Base-by-base conservation (phyloP, 2,888 invertebrate genomes). In the Cryptosula pallasiana region DNA sequence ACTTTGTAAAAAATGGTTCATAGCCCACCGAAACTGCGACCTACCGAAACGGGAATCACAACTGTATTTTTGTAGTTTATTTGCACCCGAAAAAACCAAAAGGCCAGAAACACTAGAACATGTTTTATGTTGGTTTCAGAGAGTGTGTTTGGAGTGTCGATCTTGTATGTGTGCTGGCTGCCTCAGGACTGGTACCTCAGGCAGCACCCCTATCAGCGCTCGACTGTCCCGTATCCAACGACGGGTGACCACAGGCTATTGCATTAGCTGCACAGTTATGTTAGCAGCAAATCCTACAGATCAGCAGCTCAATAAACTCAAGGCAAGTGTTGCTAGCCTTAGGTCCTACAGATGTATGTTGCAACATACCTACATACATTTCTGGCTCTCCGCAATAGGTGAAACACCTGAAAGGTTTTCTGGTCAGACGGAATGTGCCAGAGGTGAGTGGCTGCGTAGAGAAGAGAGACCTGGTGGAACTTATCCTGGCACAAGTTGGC, bases 381-480 rank as follows among this genome's bases (percentile, higher is more conserved):
- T n/a, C n/a, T n/a, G n/a, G 55, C 3, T 55, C 3, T 55, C n/a
- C 25, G 63, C 9, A 13, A 13, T 34, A 63, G 63, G 32, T 63
- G n/a, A 63, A 63, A 32, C 63, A 63, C 32, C 27, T 63, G 9
- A 63, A 63, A 32, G 63, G 25, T 32, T 63, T 63, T 32, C 34
- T 63, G n/a, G 13, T 63, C 13, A 2, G 63, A 13, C 63, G 63
- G n/a, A 32, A 63, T 9, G 27, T 63, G 27, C 2, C 63, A 27
- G 63, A 63, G 32, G 63, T 63, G 20, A 75, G 77, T 27, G 78
- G 78, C 29, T 83, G 83, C 74, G 78, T 74, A 55, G 84, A 84
- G 75, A 84, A 83, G 72, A 76, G 79, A 71, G 83, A 84, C 73
- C 75, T 84, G 20, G 79, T 82, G 32, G 83, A 83, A 35, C 74